A percentile compares a stretch with the other conserved stretches of the same genome.
Conservation (phyloP, 2,797 vertebrate genomes). For the Tamandua tetradactyla region DNA sequence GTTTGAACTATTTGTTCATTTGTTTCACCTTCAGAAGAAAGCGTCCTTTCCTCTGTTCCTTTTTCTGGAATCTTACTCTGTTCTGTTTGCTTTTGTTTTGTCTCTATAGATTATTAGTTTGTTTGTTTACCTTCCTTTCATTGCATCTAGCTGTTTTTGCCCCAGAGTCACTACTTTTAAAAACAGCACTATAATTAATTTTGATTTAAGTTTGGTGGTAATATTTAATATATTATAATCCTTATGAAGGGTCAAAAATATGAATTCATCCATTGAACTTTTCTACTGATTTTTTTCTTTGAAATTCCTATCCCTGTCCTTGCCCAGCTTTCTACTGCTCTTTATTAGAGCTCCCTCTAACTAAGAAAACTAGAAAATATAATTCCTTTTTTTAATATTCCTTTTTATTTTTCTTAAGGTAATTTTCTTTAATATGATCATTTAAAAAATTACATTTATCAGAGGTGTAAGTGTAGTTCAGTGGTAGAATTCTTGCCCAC, state of each 20-base stretch:
- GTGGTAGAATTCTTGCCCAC: no score
- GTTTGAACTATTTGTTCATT: no score
- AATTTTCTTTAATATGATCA: neutral
- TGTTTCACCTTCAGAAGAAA: no score
- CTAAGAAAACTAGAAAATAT: neutral
- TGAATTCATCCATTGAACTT: neutral
- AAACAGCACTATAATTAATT: neutral
- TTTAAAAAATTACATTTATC: no score
- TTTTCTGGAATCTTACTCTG: no score
- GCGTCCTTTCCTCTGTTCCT: no score
- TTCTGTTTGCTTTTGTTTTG: no score
- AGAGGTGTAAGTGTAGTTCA: no score
- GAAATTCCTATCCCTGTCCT: neutral
- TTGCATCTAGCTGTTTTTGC: neutral
- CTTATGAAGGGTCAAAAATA: neutral
- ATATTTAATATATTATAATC: neutral
- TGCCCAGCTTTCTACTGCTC: neutral
- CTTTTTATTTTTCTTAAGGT: conserved; percentile 36
- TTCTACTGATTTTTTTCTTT: neutral
- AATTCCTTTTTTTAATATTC: neutral
- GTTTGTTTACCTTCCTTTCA: no score
- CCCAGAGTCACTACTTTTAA: neutral
- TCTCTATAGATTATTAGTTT: no score
- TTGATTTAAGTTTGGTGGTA: neutral
- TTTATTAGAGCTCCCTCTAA: neutral